phyloP scores from a whole-genome alignment of 2,888 invertebrate genomes.

The Rutpela maculata region DNA sequence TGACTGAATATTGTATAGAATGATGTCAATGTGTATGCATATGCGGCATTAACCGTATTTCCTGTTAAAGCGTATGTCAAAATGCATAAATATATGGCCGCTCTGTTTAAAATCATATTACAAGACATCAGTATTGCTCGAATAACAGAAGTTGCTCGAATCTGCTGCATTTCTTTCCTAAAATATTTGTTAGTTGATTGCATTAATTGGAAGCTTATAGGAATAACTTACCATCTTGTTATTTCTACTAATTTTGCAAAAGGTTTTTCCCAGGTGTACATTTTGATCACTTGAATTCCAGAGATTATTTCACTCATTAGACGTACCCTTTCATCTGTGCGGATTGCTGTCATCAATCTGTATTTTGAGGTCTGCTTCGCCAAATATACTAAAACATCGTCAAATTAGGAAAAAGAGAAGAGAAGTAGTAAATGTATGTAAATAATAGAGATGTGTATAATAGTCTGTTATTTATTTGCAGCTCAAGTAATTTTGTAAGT shows the following conservation, averaged over 20 bases:
- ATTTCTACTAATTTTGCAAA: conserved; percentile 61
- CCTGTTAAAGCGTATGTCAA: conserved; percentile 84
- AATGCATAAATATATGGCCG: conserved; percentile 88
- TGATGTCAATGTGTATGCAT: conserved; percentile 85
- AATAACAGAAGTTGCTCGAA: conserved; percentile 80
- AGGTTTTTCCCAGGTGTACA: conserved; percentile 65
- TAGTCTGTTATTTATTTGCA: no score
- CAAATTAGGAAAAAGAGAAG: neutral
- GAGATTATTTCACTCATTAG: conserved; percentile 83
- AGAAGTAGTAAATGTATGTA: neutral
- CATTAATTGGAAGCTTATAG: neutral
- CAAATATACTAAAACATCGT: conserved; percentile 63
- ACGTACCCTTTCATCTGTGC: conserved; percentile 80
- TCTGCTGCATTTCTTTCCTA: conserved; percentile 82
- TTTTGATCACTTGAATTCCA: conserved; percentile 73
- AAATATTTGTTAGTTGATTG: conserved; percentile 22
- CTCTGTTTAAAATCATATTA: conserved; percentile 87
- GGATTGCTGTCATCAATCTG: conserved; percentile 75
- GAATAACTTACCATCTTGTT: conserved; percentile 53
- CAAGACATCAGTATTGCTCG: conserved; percentile 80
- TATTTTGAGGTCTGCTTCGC: conserved; percentile 67
- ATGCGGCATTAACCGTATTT: conserved; percentile 75
- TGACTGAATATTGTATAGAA: conserved; percentile 84
- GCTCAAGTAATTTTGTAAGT: no score
- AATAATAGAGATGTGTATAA: no score